phyloP scores from a whole-genome alignment of 2,888 invertebrate genomes.

The Hirtodrosophila alboralis region DNA sequence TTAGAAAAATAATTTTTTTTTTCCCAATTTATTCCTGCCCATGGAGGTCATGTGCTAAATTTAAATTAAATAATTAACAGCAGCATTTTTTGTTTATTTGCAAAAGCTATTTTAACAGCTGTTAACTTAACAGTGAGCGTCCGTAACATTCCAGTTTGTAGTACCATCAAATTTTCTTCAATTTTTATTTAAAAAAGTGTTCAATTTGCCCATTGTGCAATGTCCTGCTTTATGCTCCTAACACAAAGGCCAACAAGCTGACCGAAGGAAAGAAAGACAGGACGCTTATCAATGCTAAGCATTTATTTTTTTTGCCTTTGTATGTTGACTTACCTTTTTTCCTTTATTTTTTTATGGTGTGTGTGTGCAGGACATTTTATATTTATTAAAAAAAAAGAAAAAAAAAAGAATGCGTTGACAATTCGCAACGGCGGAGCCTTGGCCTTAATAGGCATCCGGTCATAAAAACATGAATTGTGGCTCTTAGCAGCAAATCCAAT shows the following conservation, averaged over 20 bases:
- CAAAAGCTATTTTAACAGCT: too few relatives aligned
- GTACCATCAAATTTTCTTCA: too few relatives aligned
- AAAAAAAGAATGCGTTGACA: too few relatives aligned
- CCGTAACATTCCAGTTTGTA: too few relatives aligned
- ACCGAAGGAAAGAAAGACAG: constrained; percentile 31
- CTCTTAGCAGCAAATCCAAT: constrained; percentile 79
- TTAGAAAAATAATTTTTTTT: too few relatives aligned
- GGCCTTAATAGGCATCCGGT: constrained; percentile 73
- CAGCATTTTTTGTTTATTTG: too few relatives aligned
- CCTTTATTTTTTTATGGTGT: constrained; percentile 28
- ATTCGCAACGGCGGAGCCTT: constrained; percentile 37
- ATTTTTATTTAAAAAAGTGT: too few relatives aligned
- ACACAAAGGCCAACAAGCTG: constrained; percentile 51
- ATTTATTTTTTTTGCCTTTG: constrained; percentile 42
- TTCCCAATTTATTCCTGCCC: too few relatives aligned
- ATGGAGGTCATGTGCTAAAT: too few relatives aligned
- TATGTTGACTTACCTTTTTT: constrained; percentile 59
- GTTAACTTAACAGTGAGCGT: too few relatives aligned
- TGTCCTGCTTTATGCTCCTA: constrained; percentile 8
- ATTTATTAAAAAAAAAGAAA: constrained; percentile 77
- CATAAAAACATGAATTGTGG: constrained; percentile 79
- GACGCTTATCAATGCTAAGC: constrained; percentile 64
- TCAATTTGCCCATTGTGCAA: too few relatives aligned
- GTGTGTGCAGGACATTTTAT: constrained; percentile 64
- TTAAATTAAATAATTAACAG: too few relatives aligned